Base-by-base conservation (phyloP, 2,888 invertebrate genomes). In the Drosophila anomalata region DNA sequence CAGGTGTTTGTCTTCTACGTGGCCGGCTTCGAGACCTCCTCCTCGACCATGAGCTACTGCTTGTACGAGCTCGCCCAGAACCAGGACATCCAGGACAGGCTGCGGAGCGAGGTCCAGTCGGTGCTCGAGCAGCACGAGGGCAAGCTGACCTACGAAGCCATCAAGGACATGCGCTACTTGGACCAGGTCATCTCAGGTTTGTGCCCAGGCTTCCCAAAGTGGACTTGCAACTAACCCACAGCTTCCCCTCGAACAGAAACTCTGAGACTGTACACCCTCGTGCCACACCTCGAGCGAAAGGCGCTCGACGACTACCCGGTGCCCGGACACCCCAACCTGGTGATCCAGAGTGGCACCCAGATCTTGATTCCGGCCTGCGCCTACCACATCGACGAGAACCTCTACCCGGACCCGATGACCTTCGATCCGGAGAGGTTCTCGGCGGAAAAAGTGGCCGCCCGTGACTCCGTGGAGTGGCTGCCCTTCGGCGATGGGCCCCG, bases 391-490 rank as follows among this genome's bases (percentile, higher is more conserved):
- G 94, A 94, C 73, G 89, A 90, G 1, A 78, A 91, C 1, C 84
- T 90, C 36, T 93, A 91, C 70, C 91, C 92, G 0, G 91, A 95
- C 2, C 95, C 95, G 0, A 91, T 93, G 1, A 92, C 90, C 17
- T 95, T 94, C 59, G 92, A 94, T 63, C 95, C 95, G 0, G 94
- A 94, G 0, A 91, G 94, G 73, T 95, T 95, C 86, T 89, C 92
- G 0, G 90, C 92, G 1, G 93, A 94, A 65, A 92, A 93, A 50
- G 93, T 93, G 55, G 90, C 92, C 0, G 92, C 91, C 41, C 88
- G 94, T 48, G 93, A 93, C 53, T 82, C 89, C 0, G 76, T 87
- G 1, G 77, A 89, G 11, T 91, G 87, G 88, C 56, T 91, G 41
- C 85, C 91, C 0, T 91, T 91, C 42, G 91, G 91, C 2, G 90